Base-by-base conservation (phyloP, 2,888 invertebrate species). In the Synergus umbraculus region DNA sequence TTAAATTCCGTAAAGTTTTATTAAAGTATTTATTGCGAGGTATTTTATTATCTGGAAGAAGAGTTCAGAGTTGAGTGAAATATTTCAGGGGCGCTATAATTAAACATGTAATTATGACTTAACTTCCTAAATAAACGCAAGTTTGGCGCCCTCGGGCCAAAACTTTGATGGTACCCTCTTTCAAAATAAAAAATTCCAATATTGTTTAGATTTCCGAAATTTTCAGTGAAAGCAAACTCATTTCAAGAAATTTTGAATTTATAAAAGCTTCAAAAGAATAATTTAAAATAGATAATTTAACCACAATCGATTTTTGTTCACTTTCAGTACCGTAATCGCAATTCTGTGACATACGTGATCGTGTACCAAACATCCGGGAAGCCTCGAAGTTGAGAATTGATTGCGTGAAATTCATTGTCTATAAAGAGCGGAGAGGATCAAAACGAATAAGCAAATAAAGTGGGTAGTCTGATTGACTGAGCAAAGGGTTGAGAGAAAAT, bases 381-480 rank as follows among this genome's bases (percentile, higher is more conserved):
- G 37, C 8, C 15, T 46, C 15, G 22, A 29, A 69, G 46, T 22
- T 44, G 29, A 37, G 49, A 54, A 37, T 73, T 73, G 29, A 73
- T 73, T 73, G 54, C 49, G 29, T 73, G 49, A 54, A 73, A 73
- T 54, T 54, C 29, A 41, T 73, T 54, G 54, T 54, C 37, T 49
- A 37, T 73, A 54, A 73, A 54, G 73, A 73, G 49, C 29, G 37
- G 49, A 49, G 49, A 41, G n/a, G 49, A 54, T 73, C n/a, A 37
- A 54, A 73, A 73, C 37, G n/a, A 73, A 73, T 29, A 54, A 73
- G 73, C n/a, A 73, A 73, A 73, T 73, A 73, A 73, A 54, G 37
- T 73, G 15, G 54, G 73, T 29, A 54, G 73, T 73, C 15, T 54
- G n/a, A 54, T 37, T 73, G 73, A 73, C 54, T 54, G 49, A 54